Base-by-base conservation (phyloP, 1,140 invertebrate genomes). In the Maconellicoccus hirsutus region DNA sequence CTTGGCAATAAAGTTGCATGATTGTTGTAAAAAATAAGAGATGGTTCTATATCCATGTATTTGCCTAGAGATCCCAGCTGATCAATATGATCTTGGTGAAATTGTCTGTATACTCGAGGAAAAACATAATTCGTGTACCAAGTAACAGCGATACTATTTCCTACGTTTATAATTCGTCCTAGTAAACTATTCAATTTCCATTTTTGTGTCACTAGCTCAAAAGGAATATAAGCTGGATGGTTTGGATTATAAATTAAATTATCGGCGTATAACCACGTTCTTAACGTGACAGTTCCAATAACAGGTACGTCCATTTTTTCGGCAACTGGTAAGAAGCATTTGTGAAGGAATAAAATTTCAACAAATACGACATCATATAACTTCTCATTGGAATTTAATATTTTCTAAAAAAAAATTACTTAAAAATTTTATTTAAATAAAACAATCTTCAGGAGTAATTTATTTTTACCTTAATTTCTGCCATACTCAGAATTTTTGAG, bases 1-100 rank as follows among this genome's bases (percentile, higher is more conserved):
- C 81, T 81, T 0, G 84, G 25, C 0, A 69, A 59, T 19, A 70
- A 69, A 12, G 69, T 70, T 6, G 59, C 38, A 39, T 70, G 42
- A 2, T 69, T 72, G 59, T 72, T 72, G 0, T 19, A 0, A n/a
- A 72, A 72, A 1, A 72, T 14, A 0, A 72, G 1, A 12, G 29
- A 38, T 12, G 71, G 71, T 26, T 71, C 42, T 19, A 71, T 61
- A 16, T 4, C 4, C 16, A 52, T 8, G n/a, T 16, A 52, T 3
- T 52, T 52, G 2, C n/a, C n/a, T 16, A 14, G 42, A 8, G 42
- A 19, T 2, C 16, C 16, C 3, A 52, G 42, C n/a, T 16, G 42
- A 3, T 16, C 42, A 19, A 52, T 52, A 16, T 52, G 42, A 52
- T 52, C 42, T 4, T 16, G 4, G 10, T 52, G 42, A 19, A 52